Evolutionary conservation across 2,113 vertebrate genomes (phyloP).

Genomic region (Trematocara variabile): DNA sequence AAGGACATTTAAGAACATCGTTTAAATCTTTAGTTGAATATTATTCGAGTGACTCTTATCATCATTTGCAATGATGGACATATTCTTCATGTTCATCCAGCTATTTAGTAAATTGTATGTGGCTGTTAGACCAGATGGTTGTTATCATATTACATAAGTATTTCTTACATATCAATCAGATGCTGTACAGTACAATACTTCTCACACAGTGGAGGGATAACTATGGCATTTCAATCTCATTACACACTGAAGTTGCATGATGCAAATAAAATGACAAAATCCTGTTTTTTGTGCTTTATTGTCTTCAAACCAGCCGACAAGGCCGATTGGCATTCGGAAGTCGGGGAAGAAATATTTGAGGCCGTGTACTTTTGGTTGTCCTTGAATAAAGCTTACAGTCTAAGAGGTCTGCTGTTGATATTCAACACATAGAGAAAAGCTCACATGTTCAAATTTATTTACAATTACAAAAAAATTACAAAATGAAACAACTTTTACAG

Average conservation of each 20-base stretch:
- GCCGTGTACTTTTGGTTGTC: not conserved
- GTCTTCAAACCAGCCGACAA: not conserved
- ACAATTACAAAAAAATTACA: not conserved
- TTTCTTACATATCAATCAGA: not conserved
- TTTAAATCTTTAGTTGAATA: not conserved
- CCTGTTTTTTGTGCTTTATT: not conserved
- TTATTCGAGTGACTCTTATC: not conserved
- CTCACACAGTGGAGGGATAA: accelerated
- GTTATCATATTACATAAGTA: not conserved
- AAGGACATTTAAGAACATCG: not conserved
- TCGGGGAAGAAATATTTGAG: not conserved
- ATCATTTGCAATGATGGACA: not conserved
- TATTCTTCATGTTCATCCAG: not conserved
- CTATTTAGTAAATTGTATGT: not conserved
- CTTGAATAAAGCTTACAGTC: not conserved
- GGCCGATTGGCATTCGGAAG: not conserved
- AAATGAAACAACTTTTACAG: not conserved
- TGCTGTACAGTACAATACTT: not conserved
- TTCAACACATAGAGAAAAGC: not conserved
- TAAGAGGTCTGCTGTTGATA: not conserved
- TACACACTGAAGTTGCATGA: not conserved
- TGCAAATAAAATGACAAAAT: not conserved
- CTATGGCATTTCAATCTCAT: not conserved
- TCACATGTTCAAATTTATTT: not conserved
- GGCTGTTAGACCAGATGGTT: not conserved